Percentiles rank a stretch among this genome's conserved stretches.
Evolutionary conservation across 2,113 vertebrate species (phyloP).

Genomic region (Stegostoma tigrinum): DNA sequence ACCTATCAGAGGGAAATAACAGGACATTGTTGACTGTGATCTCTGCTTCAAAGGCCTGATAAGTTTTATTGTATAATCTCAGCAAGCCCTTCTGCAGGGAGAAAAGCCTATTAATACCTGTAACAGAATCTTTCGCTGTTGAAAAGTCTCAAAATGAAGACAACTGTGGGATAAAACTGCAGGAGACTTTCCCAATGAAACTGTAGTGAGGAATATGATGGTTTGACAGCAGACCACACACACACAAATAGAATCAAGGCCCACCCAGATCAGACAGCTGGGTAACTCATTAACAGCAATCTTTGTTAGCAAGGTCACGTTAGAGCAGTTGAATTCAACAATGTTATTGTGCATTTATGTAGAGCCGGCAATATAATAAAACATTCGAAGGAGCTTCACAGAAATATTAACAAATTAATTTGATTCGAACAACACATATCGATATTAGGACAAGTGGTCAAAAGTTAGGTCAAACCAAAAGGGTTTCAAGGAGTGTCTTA

Average conservation of each 20-base stretch:
- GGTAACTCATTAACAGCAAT: background rate
- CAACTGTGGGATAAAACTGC: slow-evolving; percentile 11
- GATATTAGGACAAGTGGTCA: background rate
- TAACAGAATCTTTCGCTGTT: background rate
- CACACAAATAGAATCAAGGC: background rate
- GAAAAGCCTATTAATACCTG: background rate
- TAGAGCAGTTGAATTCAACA: background rate
- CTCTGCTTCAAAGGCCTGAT: background rate
- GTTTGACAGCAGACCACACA: background rate
- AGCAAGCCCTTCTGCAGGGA: background rate
- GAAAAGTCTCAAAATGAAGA: background rate
- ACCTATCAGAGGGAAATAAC: background rate
- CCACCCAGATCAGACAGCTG: background rate
- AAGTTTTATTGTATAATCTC: background rate
- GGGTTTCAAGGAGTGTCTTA: background rate
- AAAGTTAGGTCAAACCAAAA: background rate
- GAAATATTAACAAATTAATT: background rate
- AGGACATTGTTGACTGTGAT: background rate
- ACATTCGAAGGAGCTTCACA: background rate
- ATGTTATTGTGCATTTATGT: background rate
- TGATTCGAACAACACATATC: background rate
- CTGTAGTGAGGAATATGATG: too few relatives aligned
- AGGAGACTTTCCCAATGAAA: slow-evolving; percentile 6
- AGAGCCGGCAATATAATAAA: background rate
- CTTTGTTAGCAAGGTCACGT: background rate